These are phyloP conservation scores for Horisme vitalbata DNA, from an alignment of 2,888 invertebrate genomes.

Conservation along the genomic window DNA sequence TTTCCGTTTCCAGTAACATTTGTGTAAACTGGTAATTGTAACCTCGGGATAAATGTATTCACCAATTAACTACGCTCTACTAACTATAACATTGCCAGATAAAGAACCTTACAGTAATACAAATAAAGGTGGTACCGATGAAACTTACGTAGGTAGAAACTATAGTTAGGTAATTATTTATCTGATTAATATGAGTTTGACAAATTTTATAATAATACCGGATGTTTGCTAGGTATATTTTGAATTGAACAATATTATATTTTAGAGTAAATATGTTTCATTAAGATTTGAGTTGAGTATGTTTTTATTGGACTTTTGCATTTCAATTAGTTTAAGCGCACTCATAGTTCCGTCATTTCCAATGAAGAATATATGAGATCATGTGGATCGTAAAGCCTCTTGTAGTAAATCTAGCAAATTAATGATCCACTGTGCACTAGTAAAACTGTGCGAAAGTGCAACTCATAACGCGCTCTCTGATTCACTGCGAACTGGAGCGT, in stretches of 20 bases:
- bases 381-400: too few species aligned
- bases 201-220: constrained; percentile 1
- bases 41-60: constrained; percentile 15
- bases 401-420: too few species aligned
- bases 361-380: too few species aligned
- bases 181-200: neutral
- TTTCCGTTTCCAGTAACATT: constrained; percentile 12
- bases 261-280: too few species aligned
- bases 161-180: too few species aligned
- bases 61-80: constrained; percentile 19
- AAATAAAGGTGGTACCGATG: neutral
- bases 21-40: constrained; percentile 15
- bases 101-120: neutral
- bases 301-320: too few species aligned
- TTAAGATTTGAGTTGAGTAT: too few species aligned
- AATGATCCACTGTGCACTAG: too few species aligned
- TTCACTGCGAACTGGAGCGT: constrained; percentile 25
- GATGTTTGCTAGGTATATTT: neutral
- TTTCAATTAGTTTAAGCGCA: too few species aligned
- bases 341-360: too few species aligned
- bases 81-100: constrained; percentile 1
- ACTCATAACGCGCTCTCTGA: constrained; percentile 9
- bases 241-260: neutral
- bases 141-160: neutral
- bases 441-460: constrained; percentile 20